Evolutionary conservation across 2,113 vertebrate genomes (phyloP).

Genomic region (zebrafish (Danio rerio)): DNA sequence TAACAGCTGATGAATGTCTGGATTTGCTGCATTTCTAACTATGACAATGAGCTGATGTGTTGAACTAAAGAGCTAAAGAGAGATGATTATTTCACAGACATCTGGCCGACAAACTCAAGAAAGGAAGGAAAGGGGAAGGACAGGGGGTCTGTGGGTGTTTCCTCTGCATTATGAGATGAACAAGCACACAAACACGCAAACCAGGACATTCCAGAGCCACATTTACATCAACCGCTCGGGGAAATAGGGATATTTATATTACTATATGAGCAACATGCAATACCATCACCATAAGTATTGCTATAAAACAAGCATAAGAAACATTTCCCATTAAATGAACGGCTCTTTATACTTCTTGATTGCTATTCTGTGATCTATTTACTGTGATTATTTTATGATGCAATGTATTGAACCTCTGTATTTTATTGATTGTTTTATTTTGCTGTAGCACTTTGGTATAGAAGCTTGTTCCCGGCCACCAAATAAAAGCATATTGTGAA

Average conservation of each 20-base stretch:
- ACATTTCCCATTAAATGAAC: no score
- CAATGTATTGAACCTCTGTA: no score
- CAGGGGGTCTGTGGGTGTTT: conserved; percentile 42
- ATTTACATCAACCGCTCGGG: not conserved
- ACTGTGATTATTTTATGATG: no score
- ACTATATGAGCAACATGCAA: no score
- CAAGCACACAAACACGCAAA: conserved; percentile 7
- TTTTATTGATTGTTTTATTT: no score
- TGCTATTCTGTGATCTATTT: no score
- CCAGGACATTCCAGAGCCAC: not conserved
- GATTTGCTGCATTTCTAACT: conserved; percentile 6
- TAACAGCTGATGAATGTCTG: conserved; percentile 7
- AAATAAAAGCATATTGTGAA: no score
- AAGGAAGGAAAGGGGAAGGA: conserved; percentile 42
- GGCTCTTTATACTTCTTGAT: no score
- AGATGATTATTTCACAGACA: conserved; percentile 29
- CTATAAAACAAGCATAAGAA: no score
- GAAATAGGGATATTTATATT: not conserved
- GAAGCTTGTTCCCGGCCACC: no score
- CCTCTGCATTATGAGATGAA: conserved; percentile 32
- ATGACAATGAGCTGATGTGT: conserved; percentile 25
- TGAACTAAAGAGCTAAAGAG: conserved; percentile 17
- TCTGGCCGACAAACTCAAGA: conserved; percentile 43
- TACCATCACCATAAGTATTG: no score
- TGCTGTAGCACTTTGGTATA: no score